Conservation (phyloP, 92 coral and sea anemone species). For the Epizoanthus rinbou region DNA sequence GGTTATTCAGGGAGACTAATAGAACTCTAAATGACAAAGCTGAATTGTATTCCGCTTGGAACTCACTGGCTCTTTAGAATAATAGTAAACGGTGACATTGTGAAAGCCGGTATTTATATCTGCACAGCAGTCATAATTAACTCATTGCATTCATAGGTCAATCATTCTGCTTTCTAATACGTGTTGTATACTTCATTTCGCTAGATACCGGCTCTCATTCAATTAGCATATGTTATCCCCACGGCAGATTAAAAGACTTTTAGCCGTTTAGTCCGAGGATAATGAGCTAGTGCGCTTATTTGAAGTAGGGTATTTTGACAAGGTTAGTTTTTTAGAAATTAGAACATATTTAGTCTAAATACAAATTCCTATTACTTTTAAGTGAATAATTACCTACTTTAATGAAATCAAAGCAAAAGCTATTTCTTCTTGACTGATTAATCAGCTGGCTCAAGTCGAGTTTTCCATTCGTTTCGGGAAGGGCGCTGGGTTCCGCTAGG, state of each 20-base stretch:
- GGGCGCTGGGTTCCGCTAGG: slow-evolving; percentile 28
- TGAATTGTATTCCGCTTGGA: background rate
- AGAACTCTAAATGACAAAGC: slow-evolving; percentile 21
- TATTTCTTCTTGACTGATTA: slow-evolving; percentile 20
- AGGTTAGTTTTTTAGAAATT: background rate
- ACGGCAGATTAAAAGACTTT: no score
- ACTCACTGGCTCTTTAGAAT: slow-evolving; percentile 26
- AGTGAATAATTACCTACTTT: slow-evolving; percentile 35
- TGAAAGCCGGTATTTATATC: slow-evolving; percentile 12
- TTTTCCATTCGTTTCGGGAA: background rate
- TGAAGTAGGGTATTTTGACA: slow-evolving; percentile 24
- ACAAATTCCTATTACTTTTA: background rate
- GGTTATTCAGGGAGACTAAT: slow-evolving; percentile 1
- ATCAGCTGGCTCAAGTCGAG: slow-evolving; percentile 8
- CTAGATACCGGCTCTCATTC: background rate
- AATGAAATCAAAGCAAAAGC: slow-evolving; percentile 10
- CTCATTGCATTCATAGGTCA: slow-evolving; percentile 16
- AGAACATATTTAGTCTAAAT: slow-evolving; percentile 2
- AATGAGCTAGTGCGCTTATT: background rate
- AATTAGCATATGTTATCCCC: slow-evolving; percentile 7
- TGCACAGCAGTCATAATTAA: slow-evolving; percentile 15
- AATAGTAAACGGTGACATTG: slow-evolving; percentile 18
- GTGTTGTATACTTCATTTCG: background rate
- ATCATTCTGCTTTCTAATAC: slow-evolving; percentile 26
- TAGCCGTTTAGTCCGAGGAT: background rate